Evolutionary conservation across 2,797 vertebrate species (phyloP).

Genomic region (Danio kyathit): DNA sequence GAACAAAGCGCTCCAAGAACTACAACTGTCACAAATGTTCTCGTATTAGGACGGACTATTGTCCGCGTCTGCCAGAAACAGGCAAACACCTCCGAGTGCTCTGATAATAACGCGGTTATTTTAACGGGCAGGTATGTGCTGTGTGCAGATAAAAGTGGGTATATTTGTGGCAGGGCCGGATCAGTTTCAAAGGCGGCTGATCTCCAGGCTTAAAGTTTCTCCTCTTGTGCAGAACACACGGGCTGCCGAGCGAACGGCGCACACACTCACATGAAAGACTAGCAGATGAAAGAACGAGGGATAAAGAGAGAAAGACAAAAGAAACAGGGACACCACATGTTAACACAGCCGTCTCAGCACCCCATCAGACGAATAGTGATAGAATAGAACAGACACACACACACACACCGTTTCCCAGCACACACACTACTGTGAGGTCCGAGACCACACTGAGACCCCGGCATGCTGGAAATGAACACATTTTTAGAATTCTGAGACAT

Average conservation of each 20-base stretch:
- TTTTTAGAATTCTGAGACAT: not conserved
- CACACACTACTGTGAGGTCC: slow-evolving; percentile 21
- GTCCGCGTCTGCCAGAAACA: slow-evolving; percentile 62
- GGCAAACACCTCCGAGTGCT: slow-evolving; percentile 74
- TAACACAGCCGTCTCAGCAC: slow-evolving; percentile 55
- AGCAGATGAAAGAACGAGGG: slow-evolving; percentile 64
- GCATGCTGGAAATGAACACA: not conserved
- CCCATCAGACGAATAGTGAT: slow-evolving; percentile 56
- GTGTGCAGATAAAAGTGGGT: slow-evolving; percentile 84
- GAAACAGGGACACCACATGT: slow-evolving; percentile 55
- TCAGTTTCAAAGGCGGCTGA: slow-evolving; percentile 82
- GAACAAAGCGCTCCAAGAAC: slow-evolving; percentile 34
- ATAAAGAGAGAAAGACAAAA: slow-evolving; percentile 57
- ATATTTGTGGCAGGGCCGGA: slow-evolving; percentile 79
- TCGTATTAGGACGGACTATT: slow-evolving; percentile 36
- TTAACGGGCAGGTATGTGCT: slow-evolving; percentile 86
- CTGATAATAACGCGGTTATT: slow-evolving; percentile 84
- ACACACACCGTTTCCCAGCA: slow-evolving; percentile 36
- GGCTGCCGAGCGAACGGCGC: slow-evolving; percentile 38
- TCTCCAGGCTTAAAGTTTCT: slow-evolving; percentile 61
- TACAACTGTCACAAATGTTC: slow-evolving; percentile 43
- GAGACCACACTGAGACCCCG: not conserved
- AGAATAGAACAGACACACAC: slow-evolving; percentile 45
- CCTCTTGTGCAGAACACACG: slow-evolving; percentile 48
- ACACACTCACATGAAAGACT: slow-evolving; percentile 64